Evolutionary conservation across 2,888 invertebrate species (phyloP).

Genomic region (Rhabditoides inermis): DNA sequence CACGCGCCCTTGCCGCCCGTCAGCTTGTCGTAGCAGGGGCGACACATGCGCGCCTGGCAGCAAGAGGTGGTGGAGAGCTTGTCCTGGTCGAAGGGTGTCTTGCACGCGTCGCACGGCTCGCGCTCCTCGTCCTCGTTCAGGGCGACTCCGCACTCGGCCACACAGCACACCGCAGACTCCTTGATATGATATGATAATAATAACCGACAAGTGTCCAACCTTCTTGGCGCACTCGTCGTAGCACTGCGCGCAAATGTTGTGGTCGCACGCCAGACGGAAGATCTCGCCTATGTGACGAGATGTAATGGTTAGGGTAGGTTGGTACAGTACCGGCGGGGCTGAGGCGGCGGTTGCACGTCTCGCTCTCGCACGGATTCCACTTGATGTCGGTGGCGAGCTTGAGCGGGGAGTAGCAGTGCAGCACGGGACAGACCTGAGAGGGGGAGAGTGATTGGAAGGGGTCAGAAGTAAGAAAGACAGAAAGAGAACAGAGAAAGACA

Average conservation of each 20-base stretch:
- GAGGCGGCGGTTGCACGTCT: no score
- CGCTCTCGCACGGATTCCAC: slow-evolving; percentile 21
- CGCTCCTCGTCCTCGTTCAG: slow-evolving; percentile 24
- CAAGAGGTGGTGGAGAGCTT: slow-evolving; percentile 17
- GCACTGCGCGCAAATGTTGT: slow-evolving; percentile 27
- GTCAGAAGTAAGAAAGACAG: no score
- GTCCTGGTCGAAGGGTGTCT: slow-evolving; percentile 12
- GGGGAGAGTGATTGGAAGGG: no score
- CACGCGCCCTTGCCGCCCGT: slow-evolving; percentile 15
- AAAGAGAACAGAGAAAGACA: background rate
- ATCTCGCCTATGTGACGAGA: no score
- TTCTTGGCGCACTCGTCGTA: slow-evolving; percentile 13
- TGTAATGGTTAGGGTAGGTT: no score
- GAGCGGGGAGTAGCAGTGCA: slow-evolving; percentile 24
- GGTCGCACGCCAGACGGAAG: slow-evolving; percentile 23
- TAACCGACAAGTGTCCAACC: background rate
- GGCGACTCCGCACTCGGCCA: slow-evolving; percentile 14
- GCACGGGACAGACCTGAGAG: slow-evolving; percentile 17
- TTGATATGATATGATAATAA: slow-evolving; percentile 6
- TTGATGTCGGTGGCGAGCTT: slow-evolving; percentile 13
- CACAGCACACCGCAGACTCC: slow-evolving; percentile 21
- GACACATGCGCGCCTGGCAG: slow-evolving; percentile 26
- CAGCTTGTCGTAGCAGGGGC: slow-evolving; percentile 14
- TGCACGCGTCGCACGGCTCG: slow-evolving; percentile 24
- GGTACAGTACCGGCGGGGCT: no score